Evolutionary conservation across 2,113 vertebrate genomes (phyloP), one percentile per base, ranked within the genome.

Genomic region (Monopterus albus): DNA sequence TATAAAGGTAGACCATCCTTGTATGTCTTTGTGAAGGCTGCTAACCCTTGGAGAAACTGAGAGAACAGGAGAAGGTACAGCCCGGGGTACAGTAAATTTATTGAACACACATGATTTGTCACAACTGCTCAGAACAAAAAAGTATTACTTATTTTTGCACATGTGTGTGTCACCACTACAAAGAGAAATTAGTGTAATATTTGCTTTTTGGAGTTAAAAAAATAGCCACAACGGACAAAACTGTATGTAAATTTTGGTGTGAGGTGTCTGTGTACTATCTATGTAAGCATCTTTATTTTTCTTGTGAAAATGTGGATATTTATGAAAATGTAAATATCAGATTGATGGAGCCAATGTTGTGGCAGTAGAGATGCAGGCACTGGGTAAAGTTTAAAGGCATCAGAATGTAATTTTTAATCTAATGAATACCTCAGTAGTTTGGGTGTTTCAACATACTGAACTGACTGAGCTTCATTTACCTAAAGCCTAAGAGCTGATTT

Each of bases 221-320:
- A 60, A 47, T 40, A 55, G 40, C 21, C 10, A 74, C 35, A 66
- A 59, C 57, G 56, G 75, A 52, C 43, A 81, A 81, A 83, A 79
- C 42, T 67, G 67, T 89, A 79, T 90, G 80, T 92, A 90, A 82
- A 85, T 90, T 91, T 88, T 79, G 87, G 77, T 89, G 92, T 92
- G 85, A 84, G 74, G 82, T 91, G 68, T 91, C 78, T 59, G 87
- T 92, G 87, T 86, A 87, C 77, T 86, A 89, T 89, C 91, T 87
- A 88, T 78, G 86, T 91, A 84, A 79, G 87, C 86, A 85, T 84
- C 76, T 90, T 91, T 92, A 91, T 92, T 92, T 92, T 91, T 92
- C 75, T 89, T 62, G 88, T 90, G 85, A 86, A 86, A 90, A 88
- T 91, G 75, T 90, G 83, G 81, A 89, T 90, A 91, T 90, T 90